phyloP scores from a whole-genome alignment of 92 coral and sea anemone species.

The Desmophyllum pertusum region DNA sequence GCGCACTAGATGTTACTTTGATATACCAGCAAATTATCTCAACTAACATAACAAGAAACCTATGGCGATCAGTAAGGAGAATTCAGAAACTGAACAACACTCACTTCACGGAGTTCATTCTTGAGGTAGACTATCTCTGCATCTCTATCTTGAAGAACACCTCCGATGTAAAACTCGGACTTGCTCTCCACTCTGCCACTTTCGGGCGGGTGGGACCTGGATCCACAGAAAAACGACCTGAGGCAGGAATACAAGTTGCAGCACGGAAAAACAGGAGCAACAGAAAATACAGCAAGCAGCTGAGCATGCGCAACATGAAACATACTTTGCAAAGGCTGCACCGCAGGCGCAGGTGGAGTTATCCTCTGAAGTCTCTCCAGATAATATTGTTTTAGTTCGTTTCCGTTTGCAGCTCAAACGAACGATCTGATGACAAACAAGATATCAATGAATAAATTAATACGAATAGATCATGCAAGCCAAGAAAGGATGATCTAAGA shows the following conservation, averaged over 20 bases:
- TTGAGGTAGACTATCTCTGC: slow-evolving; percentile 68
- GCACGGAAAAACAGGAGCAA: slow-evolving; percentile 76
- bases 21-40: too few species aligned
- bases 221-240: slow-evolving; percentile 64
- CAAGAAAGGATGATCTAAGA: too few species aligned
- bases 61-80: too few species aligned
- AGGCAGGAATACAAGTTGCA: slow-evolving; percentile 64
- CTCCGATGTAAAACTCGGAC: slow-evolving; percentile 78
- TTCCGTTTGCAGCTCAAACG: slow-evolving; percentile 55
- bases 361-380: not conserved
- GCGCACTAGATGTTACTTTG: too few species aligned
- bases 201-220: slow-evolving; percentile 56
- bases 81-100: not conserved
- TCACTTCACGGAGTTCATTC: slow-evolving; percentile 64
- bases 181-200: slow-evolving; percentile 40
- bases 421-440: slow-evolving; percentile 33
- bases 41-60: too few species aligned
- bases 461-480: too few species aligned
- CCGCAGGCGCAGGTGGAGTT: slow-evolving; percentile 24
- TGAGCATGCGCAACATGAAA: slow-evolving; percentile 63
- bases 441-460: too few species aligned
- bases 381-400: not conserved
- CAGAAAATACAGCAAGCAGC: slow-evolving; percentile 67
- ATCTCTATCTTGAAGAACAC: slow-evolving; percentile 74
- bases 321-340: slow-evolving; percentile 41